A percentile compares a stretch with the other conserved stretches of the same genome.
Conservation (phyloP, 2,888 invertebrate species). For the Clostera curtula region DNA sequence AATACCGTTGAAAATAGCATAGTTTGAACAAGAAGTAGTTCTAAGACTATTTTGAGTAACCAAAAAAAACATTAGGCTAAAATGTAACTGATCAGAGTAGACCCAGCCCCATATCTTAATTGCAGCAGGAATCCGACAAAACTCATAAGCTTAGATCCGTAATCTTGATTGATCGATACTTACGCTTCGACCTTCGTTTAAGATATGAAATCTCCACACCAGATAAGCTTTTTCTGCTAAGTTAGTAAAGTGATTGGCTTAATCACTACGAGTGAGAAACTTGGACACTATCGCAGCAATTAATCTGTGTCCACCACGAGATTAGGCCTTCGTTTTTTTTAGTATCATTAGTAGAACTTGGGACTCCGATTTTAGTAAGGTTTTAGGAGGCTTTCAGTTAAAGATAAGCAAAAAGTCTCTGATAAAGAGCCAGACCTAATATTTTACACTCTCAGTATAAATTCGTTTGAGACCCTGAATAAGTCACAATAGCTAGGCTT, state of each 20-base stretch:
- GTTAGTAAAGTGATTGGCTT: constrained; percentile 1
- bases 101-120: too few relatives aligned
- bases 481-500: too few relatives aligned
- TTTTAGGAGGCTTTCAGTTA: background rate
- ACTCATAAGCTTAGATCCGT: too few relatives aligned
- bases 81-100: too few relatives aligned
- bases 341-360: background rate
- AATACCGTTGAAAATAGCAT: too few relatives aligned
- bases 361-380: background rate
- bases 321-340: constrained; percentile 6
- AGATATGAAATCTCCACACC: constrained; percentile 1
- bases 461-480: too few relatives aligned
- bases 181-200: background rate
- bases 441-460: too few relatives aligned
- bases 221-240: constrained; percentile 1
- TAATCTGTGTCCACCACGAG: constrained; percentile 11
- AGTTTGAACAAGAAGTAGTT: too few relatives aligned
- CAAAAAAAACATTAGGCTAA: too few relatives aligned
- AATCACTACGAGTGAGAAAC: background rate
- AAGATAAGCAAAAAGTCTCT: background rate
- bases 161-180: constrained; percentile 1
- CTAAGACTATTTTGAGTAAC: too few relatives aligned
- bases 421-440: background rate
- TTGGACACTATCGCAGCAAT: constrained; percentile 6
- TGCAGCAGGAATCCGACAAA: too few relatives aligned